These are phyloP conservation scores for Xerus inauris DNA, from an alignment of 2,113 vertebrate species.

Conservation along the genomic window DNA sequence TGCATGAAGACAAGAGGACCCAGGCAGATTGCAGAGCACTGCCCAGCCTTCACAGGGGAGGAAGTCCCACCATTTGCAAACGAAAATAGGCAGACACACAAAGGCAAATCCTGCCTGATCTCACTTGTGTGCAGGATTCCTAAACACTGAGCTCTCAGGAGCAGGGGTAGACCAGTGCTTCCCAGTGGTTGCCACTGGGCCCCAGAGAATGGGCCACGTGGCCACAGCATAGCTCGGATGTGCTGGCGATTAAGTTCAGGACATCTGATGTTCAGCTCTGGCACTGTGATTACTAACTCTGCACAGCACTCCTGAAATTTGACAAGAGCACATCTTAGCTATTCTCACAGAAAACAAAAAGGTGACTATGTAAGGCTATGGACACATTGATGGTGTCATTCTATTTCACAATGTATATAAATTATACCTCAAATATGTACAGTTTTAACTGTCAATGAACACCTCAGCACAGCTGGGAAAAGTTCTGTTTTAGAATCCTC, in stretches of 20 bases:
- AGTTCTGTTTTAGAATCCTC: not conserved
- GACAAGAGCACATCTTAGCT: too few relatives aligned
- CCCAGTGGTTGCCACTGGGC: too few relatives aligned
- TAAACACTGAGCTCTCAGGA: not conserved
- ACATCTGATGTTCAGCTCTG: too few relatives aligned
- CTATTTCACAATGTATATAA: not conserved
- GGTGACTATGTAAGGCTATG: not conserved
- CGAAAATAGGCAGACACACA: too few relatives aligned
- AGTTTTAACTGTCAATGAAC: not conserved
- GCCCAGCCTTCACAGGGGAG: not conserved
- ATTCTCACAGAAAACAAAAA: not conserved
- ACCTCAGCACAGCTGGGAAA: not conserved
- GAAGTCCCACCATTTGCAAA: not conserved
- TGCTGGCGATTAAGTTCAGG: too few relatives aligned
- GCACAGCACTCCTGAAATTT: fast-evolving
- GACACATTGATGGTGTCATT: not conserved
- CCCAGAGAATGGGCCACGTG: fast-evolving
- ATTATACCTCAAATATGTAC: not conserved
- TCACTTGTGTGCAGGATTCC: too few relatives aligned
- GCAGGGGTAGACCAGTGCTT: not conserved
- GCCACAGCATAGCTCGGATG: too few relatives aligned
- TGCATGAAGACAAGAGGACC: not conserved
- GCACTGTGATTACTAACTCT: too few relatives aligned
- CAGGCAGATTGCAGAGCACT: not conserved
- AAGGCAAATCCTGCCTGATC: too few relatives aligned